phyloP scores from a whole-genome alignment of 2,888 invertebrate genomes.

The Thumatha senex region DNA sequence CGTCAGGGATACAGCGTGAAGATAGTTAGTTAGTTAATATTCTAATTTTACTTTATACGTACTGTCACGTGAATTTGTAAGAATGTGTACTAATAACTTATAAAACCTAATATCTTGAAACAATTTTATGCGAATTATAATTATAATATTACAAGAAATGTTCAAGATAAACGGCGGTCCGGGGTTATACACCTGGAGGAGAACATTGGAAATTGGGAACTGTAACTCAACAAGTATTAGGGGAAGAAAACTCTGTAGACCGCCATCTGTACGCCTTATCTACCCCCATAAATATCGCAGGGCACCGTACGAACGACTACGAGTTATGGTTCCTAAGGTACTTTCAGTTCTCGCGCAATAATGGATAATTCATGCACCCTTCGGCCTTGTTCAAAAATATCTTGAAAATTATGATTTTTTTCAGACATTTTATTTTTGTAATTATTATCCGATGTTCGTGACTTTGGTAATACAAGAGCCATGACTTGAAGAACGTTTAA shows the following conservation, averaged over 20 bases:
- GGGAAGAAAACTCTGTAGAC: constrained; percentile 75
- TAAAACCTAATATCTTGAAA: constrained; percentile 17
- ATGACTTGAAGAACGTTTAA: constrained; percentile 25
- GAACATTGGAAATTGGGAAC: constrained; percentile 78
- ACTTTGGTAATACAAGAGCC: constrained; percentile 36
- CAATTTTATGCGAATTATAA: constrained; percentile 16
- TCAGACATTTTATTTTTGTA: constrained; percentile 59
- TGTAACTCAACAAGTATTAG: constrained; percentile 82
- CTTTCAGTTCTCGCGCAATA: constrained; percentile 62
- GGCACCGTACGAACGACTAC: constrained; percentile 70
- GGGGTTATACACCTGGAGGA: constrained; percentile 70
- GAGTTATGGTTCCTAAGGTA: constrained; percentile 75
- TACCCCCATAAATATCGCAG: constrained; percentile 74
- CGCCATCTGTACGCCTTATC: constrained; percentile 82
- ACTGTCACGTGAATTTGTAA: constrained; percentile 22
- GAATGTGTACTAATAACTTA: neutral
- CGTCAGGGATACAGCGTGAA: too few species aligned
- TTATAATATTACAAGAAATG: constrained; percentile 25
- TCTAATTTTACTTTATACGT: too few species aligned
- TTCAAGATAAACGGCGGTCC: constrained; percentile 41
- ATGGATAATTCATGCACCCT: constrained; percentile 83
- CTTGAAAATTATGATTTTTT: constrained; percentile 38
- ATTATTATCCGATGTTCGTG: constrained; percentile 65
- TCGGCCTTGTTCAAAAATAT: constrained; percentile 60
- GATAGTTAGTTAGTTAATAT: too few species aligned